phyloP scores from a whole-genome alignment of 2,113 vertebrate species.

The Gadus macrocephalus region DNA sequence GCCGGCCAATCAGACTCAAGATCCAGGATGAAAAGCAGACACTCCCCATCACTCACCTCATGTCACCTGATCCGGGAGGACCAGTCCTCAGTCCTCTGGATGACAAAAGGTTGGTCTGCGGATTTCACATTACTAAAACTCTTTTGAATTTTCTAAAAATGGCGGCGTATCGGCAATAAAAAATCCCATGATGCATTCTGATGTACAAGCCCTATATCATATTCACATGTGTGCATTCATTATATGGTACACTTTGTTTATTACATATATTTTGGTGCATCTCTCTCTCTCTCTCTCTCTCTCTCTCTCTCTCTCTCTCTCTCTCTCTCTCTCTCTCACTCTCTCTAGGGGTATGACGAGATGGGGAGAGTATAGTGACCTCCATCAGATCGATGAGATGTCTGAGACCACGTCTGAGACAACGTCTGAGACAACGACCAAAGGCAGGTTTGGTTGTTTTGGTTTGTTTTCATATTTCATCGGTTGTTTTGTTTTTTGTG shows the following conservation, averaged over 20 bases:
- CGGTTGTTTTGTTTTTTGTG: too few relatives aligned
- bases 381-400: slow-evolving; percentile 81
- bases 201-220: too few relatives aligned
- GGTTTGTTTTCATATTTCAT: not conserved
- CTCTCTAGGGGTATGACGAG: slow-evolving; percentile 83
- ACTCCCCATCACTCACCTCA: slow-evolving; percentile 56
- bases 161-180: too few relatives aligned
- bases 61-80: slow-evolving; percentile 58
- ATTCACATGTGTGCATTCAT: not conserved
- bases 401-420: slow-evolving; percentile 33
- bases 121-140: too few relatives aligned
- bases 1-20: slow-evolving; percentile 83
- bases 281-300: too few relatives aligned
- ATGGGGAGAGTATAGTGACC: slow-evolving; percentile 89
- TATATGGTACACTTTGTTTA: too few relatives aligned
- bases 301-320: not conserved
- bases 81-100: slow-evolving; percentile 63
- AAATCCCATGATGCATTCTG: too few relatives aligned
- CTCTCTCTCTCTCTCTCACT: not conserved
- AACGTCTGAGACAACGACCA: slow-evolving; percentile 26
- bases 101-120: slow-evolving; percentile 72
- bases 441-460: slow-evolving; percentile 45
- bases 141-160: too few relatives aligned
- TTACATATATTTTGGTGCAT: too few relatives aligned
- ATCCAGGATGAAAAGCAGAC: slow-evolving; percentile 88